These are phyloP conservation scores for Tetrax tetrax DNA, from an alignment of 2,113 vertebrate genomes.

Conservation along the genomic window DNA sequence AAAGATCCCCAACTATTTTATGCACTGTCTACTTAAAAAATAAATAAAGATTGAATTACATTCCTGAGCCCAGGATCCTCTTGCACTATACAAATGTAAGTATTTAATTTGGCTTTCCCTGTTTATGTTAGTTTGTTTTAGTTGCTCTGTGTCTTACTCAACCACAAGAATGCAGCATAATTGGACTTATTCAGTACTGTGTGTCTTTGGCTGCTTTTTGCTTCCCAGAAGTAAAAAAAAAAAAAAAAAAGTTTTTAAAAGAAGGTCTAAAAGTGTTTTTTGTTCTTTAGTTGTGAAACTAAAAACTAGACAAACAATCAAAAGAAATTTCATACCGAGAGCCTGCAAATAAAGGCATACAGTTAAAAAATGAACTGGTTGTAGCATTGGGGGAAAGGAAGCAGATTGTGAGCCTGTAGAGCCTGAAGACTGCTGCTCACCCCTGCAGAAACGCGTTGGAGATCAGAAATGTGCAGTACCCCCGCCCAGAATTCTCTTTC, in stretches of 20 bases:
- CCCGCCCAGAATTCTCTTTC: not conserved
- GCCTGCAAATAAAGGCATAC: conserved; percentile 16
- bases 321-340: conserved; percentile 42
- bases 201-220: conserved; percentile 60
- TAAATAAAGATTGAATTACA: conserved; percentile 59
- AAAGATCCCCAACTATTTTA: conserved; percentile 36
- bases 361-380: conserved; percentile 23
- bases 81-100: conserved; percentile 60
- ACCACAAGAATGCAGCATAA: conserved; percentile 65
- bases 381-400: not conserved
- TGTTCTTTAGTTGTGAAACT: conserved; percentile 67
- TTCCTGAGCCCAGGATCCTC: conserved; percentile 57
- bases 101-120: conserved; percentile 71
- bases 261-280: conserved; percentile 53
- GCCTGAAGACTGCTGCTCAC: not conserved
- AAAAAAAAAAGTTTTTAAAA: not conserved
- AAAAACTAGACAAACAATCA: conserved; percentile 60
- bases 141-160: conserved; percentile 62
- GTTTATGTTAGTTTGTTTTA: conserved; percentile 69
- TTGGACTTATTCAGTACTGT: conserved; percentile 58
- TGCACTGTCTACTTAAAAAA: conserved; percentile 51
- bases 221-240: conserved; percentile 1
- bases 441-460: not conserved
- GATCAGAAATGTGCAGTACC: not conserved
- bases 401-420: not conserved